A percentile compares a stretch with the other conserved stretches of the same genome.
phyloP scores from a whole-genome alignment of 2,113 vertebrate species.

The Plestiodon gilberti region DNA sequence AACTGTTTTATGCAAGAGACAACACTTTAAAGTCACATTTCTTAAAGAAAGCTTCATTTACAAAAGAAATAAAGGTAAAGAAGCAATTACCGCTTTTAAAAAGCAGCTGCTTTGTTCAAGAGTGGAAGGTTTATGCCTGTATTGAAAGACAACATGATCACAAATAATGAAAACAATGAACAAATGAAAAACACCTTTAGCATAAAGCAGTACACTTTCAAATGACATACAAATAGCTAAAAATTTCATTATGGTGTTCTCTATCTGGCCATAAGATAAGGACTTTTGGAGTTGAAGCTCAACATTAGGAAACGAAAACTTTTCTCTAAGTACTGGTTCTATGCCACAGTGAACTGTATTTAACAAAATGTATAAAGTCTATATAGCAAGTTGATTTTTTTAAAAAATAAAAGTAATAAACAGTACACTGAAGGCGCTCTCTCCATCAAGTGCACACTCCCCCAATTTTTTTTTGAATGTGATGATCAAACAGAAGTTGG shows the following conservation, averaged over 20 bases:
- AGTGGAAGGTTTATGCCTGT: slow-evolving; percentile 92
- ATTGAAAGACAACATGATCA: slow-evolving; percentile 96
- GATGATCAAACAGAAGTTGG: slow-evolving; percentile 79
- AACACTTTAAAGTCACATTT: slow-evolving; percentile 84
- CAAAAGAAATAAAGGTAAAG: slow-evolving; percentile 92
- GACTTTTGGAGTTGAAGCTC: slow-evolving; percentile 77
- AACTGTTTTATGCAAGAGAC: slow-evolving; percentile 87
- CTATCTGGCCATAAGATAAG: slow-evolving; percentile 79
- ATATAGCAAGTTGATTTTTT: slow-evolving; percentile 77
- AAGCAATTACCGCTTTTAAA: slow-evolving; percentile 97
- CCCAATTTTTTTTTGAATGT: slow-evolving; percentile 63
- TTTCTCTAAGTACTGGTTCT: slow-evolving; percentile 69
- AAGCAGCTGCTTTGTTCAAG: slow-evolving; percentile 95
- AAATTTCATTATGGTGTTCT: slow-evolving; percentile 72
- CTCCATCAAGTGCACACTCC: slow-evolving; percentile 80
- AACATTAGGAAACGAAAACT: slow-evolving; percentile 80
- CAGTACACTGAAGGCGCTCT: slow-evolving; percentile 93
- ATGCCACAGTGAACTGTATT: slow-evolving; percentile 77
- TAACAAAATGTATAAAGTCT: slow-evolving; percentile 86
- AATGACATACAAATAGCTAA: slow-evolving; percentile 87
- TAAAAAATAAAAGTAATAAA: slow-evolving; percentile 81
- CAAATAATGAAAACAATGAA: slow-evolving; percentile 87
- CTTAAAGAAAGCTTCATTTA: slow-evolving; percentile 87
- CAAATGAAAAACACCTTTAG: slow-evolving; percentile 85
- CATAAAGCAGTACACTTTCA: slow-evolving; percentile 86